Percentiles rank a stretch among this genome's conserved stretches.
These are phyloP conservation scores for Pteruthius melanotis DNA, from an alignment of 2,113 vertebrate species.

Conservation along the genomic window DNA sequence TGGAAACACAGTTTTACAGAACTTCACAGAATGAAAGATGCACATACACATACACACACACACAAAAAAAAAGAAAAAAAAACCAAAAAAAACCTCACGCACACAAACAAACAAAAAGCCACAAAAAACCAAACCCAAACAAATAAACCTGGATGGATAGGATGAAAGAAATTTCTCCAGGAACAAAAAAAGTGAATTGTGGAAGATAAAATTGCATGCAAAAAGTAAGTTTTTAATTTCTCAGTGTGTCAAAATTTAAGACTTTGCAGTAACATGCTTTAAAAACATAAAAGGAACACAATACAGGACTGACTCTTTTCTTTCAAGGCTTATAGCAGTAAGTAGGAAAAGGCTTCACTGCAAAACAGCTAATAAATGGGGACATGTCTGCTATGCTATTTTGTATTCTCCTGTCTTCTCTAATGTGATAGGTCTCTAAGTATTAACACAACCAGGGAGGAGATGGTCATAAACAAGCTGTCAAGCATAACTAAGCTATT, in stretches of 20 bases:
- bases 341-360: neutral
- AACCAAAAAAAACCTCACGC: too few species aligned
- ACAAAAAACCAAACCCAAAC: neutral
- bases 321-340: neutral
- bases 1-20: neutral
- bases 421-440: conserved; percentile 10
- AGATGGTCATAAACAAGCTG: conserved; percentile 53
- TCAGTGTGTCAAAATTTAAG: neutral
- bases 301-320: neutral
- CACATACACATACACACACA: neutral
- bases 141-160: neutral
- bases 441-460: conserved; percentile 9
- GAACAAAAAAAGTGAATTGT: neutral
- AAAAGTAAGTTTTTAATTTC: neutral
- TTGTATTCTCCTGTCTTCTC: conserved; percentile 9
- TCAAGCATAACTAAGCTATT: conserved; percentile 31
- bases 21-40: neutral
- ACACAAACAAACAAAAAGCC: neutral
- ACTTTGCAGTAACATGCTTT: neutral
- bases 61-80: neutral
- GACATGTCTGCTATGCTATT: neutral
- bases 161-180: neutral
- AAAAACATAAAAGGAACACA: neutral
- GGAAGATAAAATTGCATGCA: neutral
- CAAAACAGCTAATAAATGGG: neutral